Conservation (phyloP, 1,140 invertebrate genomes). For the Hetaerina americana region DNA sequence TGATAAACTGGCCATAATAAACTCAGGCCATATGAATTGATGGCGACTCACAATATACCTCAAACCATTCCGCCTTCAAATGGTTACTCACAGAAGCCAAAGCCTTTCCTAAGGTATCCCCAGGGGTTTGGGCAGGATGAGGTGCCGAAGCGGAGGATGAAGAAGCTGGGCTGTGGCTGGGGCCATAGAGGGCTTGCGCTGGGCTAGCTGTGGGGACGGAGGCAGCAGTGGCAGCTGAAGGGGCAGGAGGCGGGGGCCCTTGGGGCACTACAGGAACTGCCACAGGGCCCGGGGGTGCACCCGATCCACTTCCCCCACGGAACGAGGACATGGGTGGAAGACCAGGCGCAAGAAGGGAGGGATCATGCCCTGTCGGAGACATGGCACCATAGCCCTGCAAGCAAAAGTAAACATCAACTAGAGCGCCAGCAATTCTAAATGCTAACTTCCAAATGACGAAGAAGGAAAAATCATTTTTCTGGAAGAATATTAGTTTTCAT, state of each 20-base stretch:
- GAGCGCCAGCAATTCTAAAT: conserved; percentile 24
- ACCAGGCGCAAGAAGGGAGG: conserved; percentile 46
- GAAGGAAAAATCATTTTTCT: too few relatives aligned
- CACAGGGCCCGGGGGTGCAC: conserved; percentile 16
- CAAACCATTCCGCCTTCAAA: too few relatives aligned
- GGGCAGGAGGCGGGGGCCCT: conserved; percentile 23
- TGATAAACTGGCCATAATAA: too few relatives aligned
- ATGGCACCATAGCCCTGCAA: conserved; percentile 43
- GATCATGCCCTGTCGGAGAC: conserved; percentile 33
- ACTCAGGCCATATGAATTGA: conserved; percentile 2
- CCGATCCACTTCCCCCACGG: conserved; percentile 42
- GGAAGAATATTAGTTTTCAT: too few relatives aligned
- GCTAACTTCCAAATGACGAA: too few relatives aligned
- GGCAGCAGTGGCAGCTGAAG: conserved; percentile 23
- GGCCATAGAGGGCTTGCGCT: conserved; percentile 8
- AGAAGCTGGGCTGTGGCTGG: conserved; percentile 24
- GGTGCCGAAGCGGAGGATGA: conserved; percentile 29
- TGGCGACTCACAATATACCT: too few relatives aligned
- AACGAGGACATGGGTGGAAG: conserved; percentile 91
- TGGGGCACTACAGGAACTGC: conserved; percentile 20
- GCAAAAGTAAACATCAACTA: conserved; percentile 24
- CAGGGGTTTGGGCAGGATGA: conserved; percentile 35
- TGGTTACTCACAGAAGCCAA: conserved; percentile 55
- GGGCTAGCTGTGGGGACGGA: conserved; percentile 18
- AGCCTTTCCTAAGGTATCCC: conserved; percentile 64